Conservation (phyloP, 2,797 vertebrate genomes). For the Chelidonichthys spinosus region DNA sequence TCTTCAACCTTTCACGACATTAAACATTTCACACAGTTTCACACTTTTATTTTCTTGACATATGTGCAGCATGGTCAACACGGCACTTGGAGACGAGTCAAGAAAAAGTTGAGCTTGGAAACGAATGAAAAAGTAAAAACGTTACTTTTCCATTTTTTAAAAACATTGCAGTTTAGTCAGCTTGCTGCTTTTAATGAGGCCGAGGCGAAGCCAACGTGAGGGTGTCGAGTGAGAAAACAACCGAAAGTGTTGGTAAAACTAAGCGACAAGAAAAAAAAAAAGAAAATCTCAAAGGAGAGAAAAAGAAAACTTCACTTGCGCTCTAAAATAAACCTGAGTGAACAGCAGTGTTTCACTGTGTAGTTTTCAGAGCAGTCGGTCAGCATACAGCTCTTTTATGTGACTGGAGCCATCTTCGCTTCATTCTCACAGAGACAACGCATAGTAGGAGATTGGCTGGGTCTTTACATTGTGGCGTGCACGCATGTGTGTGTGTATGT, state of each 20-base stretch:
- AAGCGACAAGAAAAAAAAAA: not conserved
- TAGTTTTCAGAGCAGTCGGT: not conserved
- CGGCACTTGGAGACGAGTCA: conserved; percentile 1
- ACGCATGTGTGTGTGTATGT: not conserved
- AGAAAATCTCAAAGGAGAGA: not conserved
- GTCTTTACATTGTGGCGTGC: conserved; percentile 17
- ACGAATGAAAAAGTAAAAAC: conserved; percentile 4
- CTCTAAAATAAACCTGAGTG: not conserved
- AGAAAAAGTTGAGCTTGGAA: conserved; percentile 9
- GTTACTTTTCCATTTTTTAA: conserved; percentile 13
- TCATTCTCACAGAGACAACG: conserved; percentile 22
- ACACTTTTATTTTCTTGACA: conserved; percentile 7
- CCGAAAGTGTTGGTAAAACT: conserved; percentile 5
- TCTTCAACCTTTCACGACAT: not conserved
- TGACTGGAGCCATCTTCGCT: conserved; percentile 27
- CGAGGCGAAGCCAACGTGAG: not conserved
- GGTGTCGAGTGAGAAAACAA: conserved; percentile 8
- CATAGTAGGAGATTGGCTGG: not conserved
- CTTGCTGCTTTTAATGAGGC: not conserved
- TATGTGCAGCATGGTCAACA: not conserved
- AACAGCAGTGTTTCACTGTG: not conserved
- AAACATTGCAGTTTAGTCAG: not conserved
- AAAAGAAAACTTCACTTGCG: not conserved
- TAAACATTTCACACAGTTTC: not conserved
- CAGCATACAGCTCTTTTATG: conserved; percentile 8